Conservation (phyloP, 2,888 invertebrate genomes). For the Leptothorax acervorum region DNA sequence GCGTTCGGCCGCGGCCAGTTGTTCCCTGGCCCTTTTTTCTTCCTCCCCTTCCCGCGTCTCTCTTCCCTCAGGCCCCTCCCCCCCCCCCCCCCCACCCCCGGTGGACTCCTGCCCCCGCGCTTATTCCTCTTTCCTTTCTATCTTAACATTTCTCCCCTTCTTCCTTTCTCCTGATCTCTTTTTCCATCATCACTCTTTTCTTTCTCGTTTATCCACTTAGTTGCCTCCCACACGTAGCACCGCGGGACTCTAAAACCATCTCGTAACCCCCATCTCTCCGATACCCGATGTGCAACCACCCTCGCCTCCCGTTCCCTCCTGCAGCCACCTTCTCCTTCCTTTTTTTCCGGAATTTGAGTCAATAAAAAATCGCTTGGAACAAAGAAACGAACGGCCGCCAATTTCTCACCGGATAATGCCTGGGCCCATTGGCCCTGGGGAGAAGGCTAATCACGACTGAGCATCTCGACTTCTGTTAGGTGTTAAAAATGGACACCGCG, state of each 20-base stretch:
- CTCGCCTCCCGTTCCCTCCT: background rate
- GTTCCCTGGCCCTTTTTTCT: conserved; percentile 73
- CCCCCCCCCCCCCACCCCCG: conserved; percentile 53
- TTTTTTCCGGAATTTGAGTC: conserved; percentile 80
- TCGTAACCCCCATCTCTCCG: conserved; percentile 59
- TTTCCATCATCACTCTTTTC: conserved; percentile 56
- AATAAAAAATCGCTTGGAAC: conserved; percentile 83
- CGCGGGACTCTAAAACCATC: conserved; percentile 68
- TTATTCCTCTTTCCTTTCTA: conserved; percentile 49
- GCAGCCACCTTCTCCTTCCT: conserved; percentile 69
- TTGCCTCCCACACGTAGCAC: conserved; percentile 76
- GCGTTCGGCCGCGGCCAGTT: conserved; percentile 74
- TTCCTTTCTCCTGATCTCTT: conserved; percentile 58
- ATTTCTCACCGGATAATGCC: conserved; percentile 83
- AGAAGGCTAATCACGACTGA: conserved; percentile 77
- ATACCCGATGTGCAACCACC: conserved; percentile 39
- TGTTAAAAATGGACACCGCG: conserved; percentile 82
- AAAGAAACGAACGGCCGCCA: conserved; percentile 79
- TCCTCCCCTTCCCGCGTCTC: conserved; percentile 52
- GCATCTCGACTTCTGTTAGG: conserved; percentile 83
- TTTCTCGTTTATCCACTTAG: conserved; percentile 70
- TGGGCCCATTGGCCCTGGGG: conserved; percentile 66
- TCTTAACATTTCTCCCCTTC: conserved; percentile 57
- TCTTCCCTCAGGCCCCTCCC: conserved; percentile 69
- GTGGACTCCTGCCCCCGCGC: conserved; percentile 50